Evolutionary conservation across 2,888 invertebrate genomes (phyloP), one percentile per base, ranked within the genome.

Genomic region (Pegoplata infirma): DNA sequence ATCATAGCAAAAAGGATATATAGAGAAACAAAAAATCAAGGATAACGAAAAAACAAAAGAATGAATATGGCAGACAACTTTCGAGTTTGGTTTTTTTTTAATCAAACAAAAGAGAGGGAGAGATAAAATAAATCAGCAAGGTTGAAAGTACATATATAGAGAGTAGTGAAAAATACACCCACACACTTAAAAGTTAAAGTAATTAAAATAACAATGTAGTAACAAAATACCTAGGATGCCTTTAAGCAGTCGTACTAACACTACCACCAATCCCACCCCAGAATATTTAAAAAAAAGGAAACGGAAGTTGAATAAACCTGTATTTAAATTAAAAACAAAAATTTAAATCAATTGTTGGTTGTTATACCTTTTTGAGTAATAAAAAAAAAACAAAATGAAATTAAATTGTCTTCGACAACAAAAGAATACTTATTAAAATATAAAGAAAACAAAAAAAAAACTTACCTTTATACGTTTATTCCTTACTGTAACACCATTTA

Each of bases 381-480:
- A 49, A 4, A n/a, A n/a, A 19, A 46, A 44, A 53, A 12, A 0
- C n/a, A 40, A 49, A 40, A 46, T 63, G 32, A 32, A 32, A 63
- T 28, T 44, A 44, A 71, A 61, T 71, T 25, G 21, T n/a, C n/a
- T n/a, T n/a, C n/a, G n/a, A n/a, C n/a, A n/a, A n/a, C n/a, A n/a
- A n/a, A n/a, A n/a, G n/a, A n/a, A n/a, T n/a, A n/a, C n/a, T n/a
- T n/a, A n/a, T n/a, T n/a, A n/a, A n/a, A 53, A 53, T 10, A 58
- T 5, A 23, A 51, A 12, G 2, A 23, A 51, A 6, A 2, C 12
- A n/a, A 51, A 49, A 32, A 32, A 7, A 21, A 14, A 46, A 72
- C 83, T 83, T 84, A 95, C 95, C 92, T 98, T 98, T 89, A 98
- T 92, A 85, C 95, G 92, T 90, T 98, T 98, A 90, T 97, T 96